Base-by-base conservation (phyloP, 2,113 vertebrate species). In the Lampris incognitus region DNA sequence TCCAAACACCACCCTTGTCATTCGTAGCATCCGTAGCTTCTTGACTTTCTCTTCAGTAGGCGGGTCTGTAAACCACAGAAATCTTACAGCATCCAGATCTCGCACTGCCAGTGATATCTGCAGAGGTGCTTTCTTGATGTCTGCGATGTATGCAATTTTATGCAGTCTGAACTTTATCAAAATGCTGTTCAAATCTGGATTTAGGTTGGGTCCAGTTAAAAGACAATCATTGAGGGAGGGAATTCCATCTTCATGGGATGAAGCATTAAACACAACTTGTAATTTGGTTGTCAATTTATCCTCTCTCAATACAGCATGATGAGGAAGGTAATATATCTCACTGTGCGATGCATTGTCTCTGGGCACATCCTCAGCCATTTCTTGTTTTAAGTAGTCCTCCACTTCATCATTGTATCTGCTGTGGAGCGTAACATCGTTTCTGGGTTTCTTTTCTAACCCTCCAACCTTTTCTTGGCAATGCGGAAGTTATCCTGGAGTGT, bases 221-320 rank as follows among this genome's bases (percentile, higher is more conserved):
- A 80, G 63, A 49, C 78, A 74, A 65, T 74, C 44, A 59, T 73
- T 79, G 2, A 79, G 63, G n/a, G 69, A 74, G 13, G 58, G 70
- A 49, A 63, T 55, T 36, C 74, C 13, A 10, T 57, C 63, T 50
- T 77, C 74, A 59, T 82, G 69, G 7, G 78, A 69, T 13, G 78
- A 80, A 7, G 71, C 78, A 58, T 75, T 74, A 60, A 69, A 69
- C 54, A 62, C 74, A 2, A 81, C 66, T 66, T 55, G 46, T 13
- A 76, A 49, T 41, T 78, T 78, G 1, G 81, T 83, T 13, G 79
- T 77, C 6, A 41, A 5, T 10, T 65, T 71, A 37, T 72, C 76
- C 40, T 72, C 68, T 51, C 54, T 39, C 1, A 78, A 10, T 7
- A 78, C 67, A 48, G 76, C 61, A 11, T 71, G 59, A 42, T 78